Conservation (phyloP, 2,888 invertebrate species). For the Apoda limacodes region DNA sequence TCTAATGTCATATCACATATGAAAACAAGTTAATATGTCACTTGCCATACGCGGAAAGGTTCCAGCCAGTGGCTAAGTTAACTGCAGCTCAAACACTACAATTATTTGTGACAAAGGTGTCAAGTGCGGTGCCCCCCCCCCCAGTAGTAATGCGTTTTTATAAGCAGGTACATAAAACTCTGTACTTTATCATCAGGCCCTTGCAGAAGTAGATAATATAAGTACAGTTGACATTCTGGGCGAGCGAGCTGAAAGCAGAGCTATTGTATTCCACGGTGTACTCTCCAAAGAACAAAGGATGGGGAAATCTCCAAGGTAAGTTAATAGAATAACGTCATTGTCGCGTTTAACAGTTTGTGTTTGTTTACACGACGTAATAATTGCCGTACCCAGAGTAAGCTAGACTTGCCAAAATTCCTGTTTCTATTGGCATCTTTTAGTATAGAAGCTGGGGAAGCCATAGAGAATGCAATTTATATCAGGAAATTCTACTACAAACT, state of each 20-base stretch:
- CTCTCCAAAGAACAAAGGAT: constrained; percentile 39
- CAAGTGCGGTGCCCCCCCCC: not conserved
- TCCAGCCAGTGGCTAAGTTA: no score
- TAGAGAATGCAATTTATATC: no score
- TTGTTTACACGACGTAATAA: not conserved
- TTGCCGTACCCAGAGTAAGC: no score
- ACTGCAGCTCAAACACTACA: no score
- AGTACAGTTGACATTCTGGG: constrained; percentile 32
- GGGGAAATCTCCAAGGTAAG: constrained; percentile 49
- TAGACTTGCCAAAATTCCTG: no score
- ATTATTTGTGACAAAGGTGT: not conserved
- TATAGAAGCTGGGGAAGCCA: no score
- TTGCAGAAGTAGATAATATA: constrained; percentile 29
- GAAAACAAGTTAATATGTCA: no score
- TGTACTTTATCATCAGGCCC: constrained; percentile 24
- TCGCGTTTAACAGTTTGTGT: not conserved
- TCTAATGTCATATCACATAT: no score
- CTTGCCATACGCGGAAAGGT: no score
- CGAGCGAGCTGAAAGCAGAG: constrained; percentile 28
- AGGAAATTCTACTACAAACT: no score
- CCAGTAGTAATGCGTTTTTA: not conserved
- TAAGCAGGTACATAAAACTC: not conserved
- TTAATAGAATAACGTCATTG: not conserved
- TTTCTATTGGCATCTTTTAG: no score
- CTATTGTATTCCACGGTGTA: constrained; percentile 42